Base-by-base conservation (phyloP, 2,113 vertebrate species). In the Halcyon senegalensis region DNA sequence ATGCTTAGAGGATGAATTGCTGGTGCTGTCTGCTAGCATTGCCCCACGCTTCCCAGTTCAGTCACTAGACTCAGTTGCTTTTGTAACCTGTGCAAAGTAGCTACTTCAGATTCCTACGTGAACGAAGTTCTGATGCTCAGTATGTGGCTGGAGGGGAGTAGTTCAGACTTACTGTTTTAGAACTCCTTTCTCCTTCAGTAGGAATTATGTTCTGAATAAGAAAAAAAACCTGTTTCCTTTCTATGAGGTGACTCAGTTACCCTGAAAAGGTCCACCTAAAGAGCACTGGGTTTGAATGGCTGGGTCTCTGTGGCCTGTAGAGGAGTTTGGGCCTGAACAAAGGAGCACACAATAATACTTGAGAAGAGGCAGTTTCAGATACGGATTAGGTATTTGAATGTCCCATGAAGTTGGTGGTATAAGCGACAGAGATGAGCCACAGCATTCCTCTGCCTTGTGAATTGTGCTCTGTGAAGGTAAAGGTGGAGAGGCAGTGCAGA, bases 341-440 rank as follows among this genome's bases (percentile, higher is more conserved):
- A 87, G 0, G 2, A 24, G 7, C 17, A 8, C 30, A 6, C 16
- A 59, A 0, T 43, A 64, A 0, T 50, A 43, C 20, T n/a, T 35
- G 50, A 68, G 50, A 68, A 67, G 50, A 84, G 39, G 21, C 28
- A 50, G 28, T 82, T 82, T 75, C 69, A 75, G 69, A 18, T 23
- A 16, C 5, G 51, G 74, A 43, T 92, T 28, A 43, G 28, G 7
- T 68, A 16, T 56, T 59, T 11, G 2, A 73, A 20, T 68, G 30
- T 72, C 30, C 5, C 13, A 16, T 83, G 6, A 87, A 64, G 25
- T 56, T 3, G 1, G 39, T 69, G n/a, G 53, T 55, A 37, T 2
- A 35, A 48, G 24, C 35, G 44, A 25, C 77, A 64, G 43, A 55
- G 23, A 7, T 55, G 43, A 87, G 33, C 48, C 3, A 3, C 33